A percentile compares a stretch with the other conserved stretches of the same genome.
phyloP scores from a whole-genome alignment of 2,888 invertebrate species.

The Palloptera scutellata region DNA sequence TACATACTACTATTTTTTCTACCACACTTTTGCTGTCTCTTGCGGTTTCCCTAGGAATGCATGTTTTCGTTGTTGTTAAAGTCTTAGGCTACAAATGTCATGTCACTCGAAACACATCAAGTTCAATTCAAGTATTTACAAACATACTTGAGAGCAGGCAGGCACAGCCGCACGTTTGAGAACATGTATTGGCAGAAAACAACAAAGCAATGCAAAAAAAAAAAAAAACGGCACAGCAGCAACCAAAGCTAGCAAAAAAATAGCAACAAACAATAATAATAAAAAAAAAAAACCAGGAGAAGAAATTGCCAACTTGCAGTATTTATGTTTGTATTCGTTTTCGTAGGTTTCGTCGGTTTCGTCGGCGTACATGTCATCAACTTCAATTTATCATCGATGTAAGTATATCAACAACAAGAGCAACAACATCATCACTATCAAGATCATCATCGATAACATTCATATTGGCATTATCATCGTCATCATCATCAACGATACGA shows the following conservation, averaged over 20 bases:
- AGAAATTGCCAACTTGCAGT: no score
- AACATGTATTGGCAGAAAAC: no score
- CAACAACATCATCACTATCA: neutral
- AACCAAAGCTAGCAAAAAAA: no score
- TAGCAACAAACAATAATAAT: no score
- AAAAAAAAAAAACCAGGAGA: no score
- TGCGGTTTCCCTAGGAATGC: neutral
- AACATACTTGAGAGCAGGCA: constrained; percentile 43
- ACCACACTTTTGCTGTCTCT: neutral
- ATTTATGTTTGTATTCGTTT: no score
- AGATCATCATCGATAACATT: constrained; percentile 18
- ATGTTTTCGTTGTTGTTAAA: constrained; percentile 10
- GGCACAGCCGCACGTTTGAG: no score
- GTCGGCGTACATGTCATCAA: neutral
- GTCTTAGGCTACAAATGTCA: constrained; percentile 41
- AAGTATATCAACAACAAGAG: constrained; percentile 4
- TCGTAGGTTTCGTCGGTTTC: no score
- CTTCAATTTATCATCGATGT: neutral
- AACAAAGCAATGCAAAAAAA: no score
- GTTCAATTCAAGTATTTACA: constrained; percentile 50
- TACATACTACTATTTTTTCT: constrained; percentile 1
- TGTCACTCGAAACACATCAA: constrained; percentile 37
- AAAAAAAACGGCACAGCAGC: no score
- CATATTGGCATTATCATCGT: neutral
- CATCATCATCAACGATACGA: constrained; percentile 10